Percentiles rank a stretch among this genome's conserved stretches.
phyloP scores from a whole-genome alignment of 2,888 invertebrate species.

The Nysson spinosus region DNA sequence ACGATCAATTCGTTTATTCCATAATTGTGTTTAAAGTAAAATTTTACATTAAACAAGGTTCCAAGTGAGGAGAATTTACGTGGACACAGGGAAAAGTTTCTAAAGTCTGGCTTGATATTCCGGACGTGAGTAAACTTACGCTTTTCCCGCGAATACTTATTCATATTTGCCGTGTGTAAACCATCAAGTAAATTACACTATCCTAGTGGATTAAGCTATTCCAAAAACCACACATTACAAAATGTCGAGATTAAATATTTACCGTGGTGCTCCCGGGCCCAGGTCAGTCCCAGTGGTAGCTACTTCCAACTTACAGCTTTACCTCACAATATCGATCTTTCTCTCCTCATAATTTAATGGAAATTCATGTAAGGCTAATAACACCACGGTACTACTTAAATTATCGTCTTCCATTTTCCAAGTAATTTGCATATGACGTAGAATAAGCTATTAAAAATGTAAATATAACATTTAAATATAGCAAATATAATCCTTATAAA shows the following conservation, averaged over 20 bases:
- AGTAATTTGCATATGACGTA: too few species aligned
- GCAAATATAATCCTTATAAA: too few species aligned
- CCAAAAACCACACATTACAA: slow-evolving; percentile 64
- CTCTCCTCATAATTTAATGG: slow-evolving; percentile 33
- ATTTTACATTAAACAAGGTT: too few species aligned
- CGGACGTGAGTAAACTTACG: slow-evolving; percentile 2
- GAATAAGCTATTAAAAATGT: too few species aligned
- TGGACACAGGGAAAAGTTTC: too few species aligned
- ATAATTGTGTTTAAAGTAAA: too few species aligned
- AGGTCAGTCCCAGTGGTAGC: slow-evolving; percentile 26
- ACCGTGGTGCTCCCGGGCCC: slow-evolving; percentile 58
- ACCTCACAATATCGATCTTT: slow-evolving; percentile 14
- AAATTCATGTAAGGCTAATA: slow-evolving; percentile 43
- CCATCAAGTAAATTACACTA: slow-evolving; percentile 62
- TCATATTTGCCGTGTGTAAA: slow-evolving; percentile 45
- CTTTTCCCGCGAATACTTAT: slow-evolving; percentile 30
- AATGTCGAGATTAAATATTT: slow-evolving; percentile 72
- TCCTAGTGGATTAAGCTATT: slow-evolving; percentile 55
- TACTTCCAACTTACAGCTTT: slow-evolving; percentile 40
- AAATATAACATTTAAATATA: too few species aligned
- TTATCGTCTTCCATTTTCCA: too few species aligned
- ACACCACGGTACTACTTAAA: too few species aligned
- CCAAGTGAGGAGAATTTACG: too few species aligned
- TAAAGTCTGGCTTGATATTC: too few species aligned
- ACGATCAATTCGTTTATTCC: too few species aligned